These are phyloP conservation scores for Mirounga angustirostris DNA, from an alignment of 2,113 vertebrate genomes.

Conservation along the genomic window DNA sequence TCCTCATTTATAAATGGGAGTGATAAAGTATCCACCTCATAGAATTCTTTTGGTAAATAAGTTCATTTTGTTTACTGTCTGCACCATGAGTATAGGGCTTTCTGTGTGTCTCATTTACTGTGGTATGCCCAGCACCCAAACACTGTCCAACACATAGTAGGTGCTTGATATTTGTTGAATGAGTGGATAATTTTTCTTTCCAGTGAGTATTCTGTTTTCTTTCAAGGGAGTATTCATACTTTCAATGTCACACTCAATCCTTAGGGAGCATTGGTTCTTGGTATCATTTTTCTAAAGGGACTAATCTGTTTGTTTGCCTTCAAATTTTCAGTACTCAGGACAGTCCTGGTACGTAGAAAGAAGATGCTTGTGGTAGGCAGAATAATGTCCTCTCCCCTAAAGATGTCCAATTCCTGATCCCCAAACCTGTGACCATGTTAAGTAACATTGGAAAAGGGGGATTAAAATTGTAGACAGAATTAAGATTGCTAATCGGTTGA, in stretches of 20 bases:
- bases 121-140: background rate
- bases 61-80: background rate
- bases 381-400: background rate
- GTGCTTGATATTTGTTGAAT: background rate
- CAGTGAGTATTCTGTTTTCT: background rate
- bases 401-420: fast-evolving
- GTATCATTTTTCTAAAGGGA: background rate
- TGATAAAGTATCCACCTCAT: background rate
- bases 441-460: background rate
- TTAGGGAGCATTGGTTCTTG: background rate
- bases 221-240: background rate
- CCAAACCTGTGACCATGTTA: background rate
- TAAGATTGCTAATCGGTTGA: background rate
- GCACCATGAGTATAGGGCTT: background rate
- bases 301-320: background rate
- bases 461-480: background rate
- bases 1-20: background rate
- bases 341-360: background rate
- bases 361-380: background rate
- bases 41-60: background rate
- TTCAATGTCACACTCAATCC: background rate
- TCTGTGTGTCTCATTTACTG: background rate
- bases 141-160: background rate
- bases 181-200: background rate
- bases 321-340: background rate